A percentile compares a stretch with the other conserved stretches of the same genome.
These are phyloP conservation scores for Tapirus terrestris DNA, from an alignment of 2,113 vertebrate species.

Conservation along the genomic window DNA sequence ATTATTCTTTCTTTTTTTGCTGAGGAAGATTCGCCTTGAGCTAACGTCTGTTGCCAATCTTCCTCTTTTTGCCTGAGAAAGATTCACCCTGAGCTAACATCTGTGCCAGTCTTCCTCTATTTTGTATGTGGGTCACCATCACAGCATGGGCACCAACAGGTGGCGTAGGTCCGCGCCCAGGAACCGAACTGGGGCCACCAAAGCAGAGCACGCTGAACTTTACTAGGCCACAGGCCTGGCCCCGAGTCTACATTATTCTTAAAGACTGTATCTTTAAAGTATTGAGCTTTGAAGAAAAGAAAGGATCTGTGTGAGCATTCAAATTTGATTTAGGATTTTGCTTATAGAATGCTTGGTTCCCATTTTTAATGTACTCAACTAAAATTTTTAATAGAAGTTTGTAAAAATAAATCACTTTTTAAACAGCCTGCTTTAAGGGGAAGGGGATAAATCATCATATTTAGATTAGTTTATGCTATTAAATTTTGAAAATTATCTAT, in stretches of 20 bases:
- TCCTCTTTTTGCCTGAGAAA: no score
- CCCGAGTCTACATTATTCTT: not conserved
- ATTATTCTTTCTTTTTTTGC: not conserved
- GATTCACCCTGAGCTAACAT: no score
- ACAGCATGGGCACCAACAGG: no score
- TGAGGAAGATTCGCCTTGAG: no score
- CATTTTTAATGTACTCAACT: not conserved
- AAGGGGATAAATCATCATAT: not conserved
- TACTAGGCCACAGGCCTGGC: no score
- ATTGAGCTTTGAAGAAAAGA: not conserved
- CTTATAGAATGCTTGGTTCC: not conserved
- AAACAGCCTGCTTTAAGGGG: not conserved
- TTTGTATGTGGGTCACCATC: no score
- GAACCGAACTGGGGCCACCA: no score
- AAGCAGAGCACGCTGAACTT: no score
- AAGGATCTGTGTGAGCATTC: not conserved
- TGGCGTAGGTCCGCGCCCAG: no score
- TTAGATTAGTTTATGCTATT: constrained; percentile 31
- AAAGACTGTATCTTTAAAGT: not conserved
- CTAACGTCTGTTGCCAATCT: no score
- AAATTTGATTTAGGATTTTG: constrained; percentile 54
- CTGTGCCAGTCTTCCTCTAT: no score
- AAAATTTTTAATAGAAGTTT: constrained; percentile 32
- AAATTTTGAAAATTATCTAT: constrained; percentile 26
- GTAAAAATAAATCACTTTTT: constrained; percentile 21